phyloP scores from a whole-genome alignment of 1,140 invertebrate genomes.

The Drosophila kurseongensis region DNA sequence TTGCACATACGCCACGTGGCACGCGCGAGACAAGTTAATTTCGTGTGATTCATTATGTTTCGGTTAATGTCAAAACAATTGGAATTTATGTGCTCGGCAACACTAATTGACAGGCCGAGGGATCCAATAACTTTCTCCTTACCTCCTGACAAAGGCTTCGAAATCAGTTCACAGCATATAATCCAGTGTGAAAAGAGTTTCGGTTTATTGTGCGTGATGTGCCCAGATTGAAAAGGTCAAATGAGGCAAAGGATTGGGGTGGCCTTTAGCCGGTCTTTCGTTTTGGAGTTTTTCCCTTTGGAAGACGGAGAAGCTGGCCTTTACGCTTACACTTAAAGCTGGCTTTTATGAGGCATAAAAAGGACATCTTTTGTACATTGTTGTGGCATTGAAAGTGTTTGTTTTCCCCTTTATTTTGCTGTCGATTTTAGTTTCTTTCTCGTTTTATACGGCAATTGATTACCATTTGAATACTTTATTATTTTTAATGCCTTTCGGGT shows the following conservation, averaged over 20 bases:
- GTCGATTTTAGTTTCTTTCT: constrained; percentile 26
- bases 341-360: constrained; percentile 46
- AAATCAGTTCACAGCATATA: constrained; percentile 42
- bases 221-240: constrained; percentile 49
- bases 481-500: constrained; percentile 41
- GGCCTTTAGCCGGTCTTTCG: constrained; percentile 22
- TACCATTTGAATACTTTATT: constrained; percentile 50
- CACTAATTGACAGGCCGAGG: constrained; percentile 49
- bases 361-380: constrained; percentile 44
- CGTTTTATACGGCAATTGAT: constrained; percentile 45
- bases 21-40: constrained; percentile 58
- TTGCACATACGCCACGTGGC: constrained; percentile 18
- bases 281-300: background rate
- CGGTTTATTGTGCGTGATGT: constrained; percentile 45
- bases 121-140: constrained; percentile 24
- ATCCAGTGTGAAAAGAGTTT: constrained; percentile 31
- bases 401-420: constrained; percentile 29
- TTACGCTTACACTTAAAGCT: constrained; percentile 42
- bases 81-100: constrained; percentile 44
- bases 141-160: background rate
- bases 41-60: constrained; percentile 50
- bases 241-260: constrained; percentile 41
- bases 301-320: constrained; percentile 17
- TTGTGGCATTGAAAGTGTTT: constrained; percentile 38
- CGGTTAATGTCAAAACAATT: constrained; percentile 54